phyloP scores from a whole-genome alignment of 2,888 invertebrate species.

The Charanyca ferruginea region DNA sequence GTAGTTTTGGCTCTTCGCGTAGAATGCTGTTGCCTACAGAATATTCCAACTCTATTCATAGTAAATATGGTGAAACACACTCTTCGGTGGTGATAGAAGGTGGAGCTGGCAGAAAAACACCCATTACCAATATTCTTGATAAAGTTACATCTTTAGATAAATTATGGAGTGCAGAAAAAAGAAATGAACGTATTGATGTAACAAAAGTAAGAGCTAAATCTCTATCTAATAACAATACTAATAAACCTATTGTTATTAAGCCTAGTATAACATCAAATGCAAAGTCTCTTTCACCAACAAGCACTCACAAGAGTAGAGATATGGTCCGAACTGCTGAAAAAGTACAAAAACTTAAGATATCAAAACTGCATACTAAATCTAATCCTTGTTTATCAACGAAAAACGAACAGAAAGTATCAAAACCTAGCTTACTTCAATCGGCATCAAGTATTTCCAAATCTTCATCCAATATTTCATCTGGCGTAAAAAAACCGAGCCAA shows the following conservation, averaged over 20 bases:
- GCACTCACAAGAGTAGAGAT: slow-evolving; percentile 84
- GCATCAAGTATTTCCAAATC: slow-evolving; percentile 80
- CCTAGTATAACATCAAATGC: slow-evolving; percentile 46
- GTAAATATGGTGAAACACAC: slow-evolving; percentile 74
- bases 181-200: slow-evolving; percentile 85
- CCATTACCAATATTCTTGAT: slow-evolving; percentile 88
- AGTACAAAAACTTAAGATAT: slow-evolving; percentile 82
- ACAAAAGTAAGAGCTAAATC: slow-evolving; percentile 77
- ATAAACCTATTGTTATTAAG: slow-evolving; percentile 63
- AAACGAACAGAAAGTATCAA: slow-evolving; percentile 70
- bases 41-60: slow-evolving; percentile 78
- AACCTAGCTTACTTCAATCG: slow-evolving; percentile 70
- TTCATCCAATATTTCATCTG: slow-evolving; percentile 75
- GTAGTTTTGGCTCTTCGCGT: slow-evolving; percentile 87
- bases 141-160: slow-evolving; percentile 91
- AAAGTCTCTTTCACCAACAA: slow-evolving; percentile 69
- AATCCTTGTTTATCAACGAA: slow-evolving; percentile 77
- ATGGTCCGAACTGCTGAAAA: slow-evolving; percentile 88
- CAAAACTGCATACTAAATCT: slow-evolving; percentile 79
- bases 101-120: slow-evolving; percentile 87
- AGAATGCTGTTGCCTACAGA: slow-evolving; percentile 85
- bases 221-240: slow-evolving; percentile 66
- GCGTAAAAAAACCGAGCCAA: slow-evolving; percentile 74
- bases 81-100: slow-evolving; percentile 85
- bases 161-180: slow-evolving; percentile 87